These are phyloP conservation scores for Prionchulus punctatus DNA, from an alignment of 2,888 invertebrate species.

Conservation along the genomic window DNA sequence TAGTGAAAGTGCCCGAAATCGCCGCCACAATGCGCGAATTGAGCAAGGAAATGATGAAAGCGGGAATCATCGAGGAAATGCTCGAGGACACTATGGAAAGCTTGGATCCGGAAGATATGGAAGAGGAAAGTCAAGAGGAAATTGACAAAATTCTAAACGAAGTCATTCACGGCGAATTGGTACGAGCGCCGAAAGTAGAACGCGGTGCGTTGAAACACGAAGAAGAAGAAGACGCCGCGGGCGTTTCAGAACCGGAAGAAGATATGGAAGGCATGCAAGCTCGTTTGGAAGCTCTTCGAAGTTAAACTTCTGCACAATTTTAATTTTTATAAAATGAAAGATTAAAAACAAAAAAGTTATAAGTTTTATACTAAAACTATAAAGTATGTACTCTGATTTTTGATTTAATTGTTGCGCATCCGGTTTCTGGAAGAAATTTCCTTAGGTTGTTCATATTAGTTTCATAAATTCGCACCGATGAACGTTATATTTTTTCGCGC, in stretches of 20 bases:
- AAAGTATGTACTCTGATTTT: too few species aligned
- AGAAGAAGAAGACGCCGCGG: constrained; percentile 18
- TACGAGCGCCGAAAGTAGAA: constrained; percentile 7
- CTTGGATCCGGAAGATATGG: constrained; percentile 77
- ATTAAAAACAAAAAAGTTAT: too few species aligned
- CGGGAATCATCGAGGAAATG: constrained; percentile 98
- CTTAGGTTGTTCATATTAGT: too few species aligned
- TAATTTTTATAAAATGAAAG: too few species aligned
- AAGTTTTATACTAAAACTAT: too few species aligned
- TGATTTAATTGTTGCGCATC: too few species aligned
- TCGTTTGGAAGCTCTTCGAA: constrained; percentile 28
- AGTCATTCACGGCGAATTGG: constrained; percentile 31
- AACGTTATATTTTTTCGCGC: too few species aligned
- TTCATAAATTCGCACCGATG: too few species aligned
- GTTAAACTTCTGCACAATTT: too few species aligned
- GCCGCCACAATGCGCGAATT: constrained; percentile 89
- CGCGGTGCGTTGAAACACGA: constrained; percentile 17
- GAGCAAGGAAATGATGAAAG: constrained; percentile 97
- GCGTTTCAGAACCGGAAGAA: constrained; percentile 23
- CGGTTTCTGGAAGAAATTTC: too few species aligned
- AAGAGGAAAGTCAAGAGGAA: constrained; percentile 83
- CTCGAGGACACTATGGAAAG: constrained; percentile 87
- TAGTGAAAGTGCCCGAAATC: constrained; percentile 77
- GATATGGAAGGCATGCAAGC: constrained; percentile 29
- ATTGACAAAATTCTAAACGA: constrained; percentile 58